These are phyloP conservation scores for Gnathonemus echidnorhynchus DNA, from an alignment of 2,113 vertebrate genomes.

Conservation along the genomic window DNA sequence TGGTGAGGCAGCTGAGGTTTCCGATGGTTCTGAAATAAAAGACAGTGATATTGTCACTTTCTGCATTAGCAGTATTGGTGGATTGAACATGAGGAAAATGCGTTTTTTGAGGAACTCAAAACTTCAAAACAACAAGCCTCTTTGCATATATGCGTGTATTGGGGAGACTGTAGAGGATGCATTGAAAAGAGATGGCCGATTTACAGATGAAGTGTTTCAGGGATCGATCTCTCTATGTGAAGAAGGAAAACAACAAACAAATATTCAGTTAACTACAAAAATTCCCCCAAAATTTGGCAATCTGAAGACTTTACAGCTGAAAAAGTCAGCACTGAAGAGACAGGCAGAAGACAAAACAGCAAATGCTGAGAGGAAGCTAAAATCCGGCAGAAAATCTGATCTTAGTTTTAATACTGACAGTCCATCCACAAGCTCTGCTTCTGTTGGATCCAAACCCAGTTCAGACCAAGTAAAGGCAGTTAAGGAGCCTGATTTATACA, in stretches of 20 bases:
- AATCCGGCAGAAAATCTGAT: not conserved
- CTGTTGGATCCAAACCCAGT: not conserved
- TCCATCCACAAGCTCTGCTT: not conserved
- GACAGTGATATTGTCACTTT: not conserved
- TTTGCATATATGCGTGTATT: conserved; percentile 3
- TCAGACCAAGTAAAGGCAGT: not conserved
- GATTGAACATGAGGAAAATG: not conserved
- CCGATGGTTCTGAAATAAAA: not conserved
- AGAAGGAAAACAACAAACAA: not conserved
- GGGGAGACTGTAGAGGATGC: conserved; percentile 8
- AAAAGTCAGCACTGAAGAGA: not conserved
- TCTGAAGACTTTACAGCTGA: not conserved
- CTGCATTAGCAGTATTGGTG: not conserved
- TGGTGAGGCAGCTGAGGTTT: too few species aligned
- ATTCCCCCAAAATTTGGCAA: not conserved
- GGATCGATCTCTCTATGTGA: not conserved
- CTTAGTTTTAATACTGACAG: not conserved
- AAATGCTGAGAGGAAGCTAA: too few species aligned
- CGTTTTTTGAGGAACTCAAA: not conserved
- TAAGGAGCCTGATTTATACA: not conserved
- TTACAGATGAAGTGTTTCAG: not conserved
- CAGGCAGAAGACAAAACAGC: not conserved
- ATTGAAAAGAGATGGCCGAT: conserved; percentile 20
- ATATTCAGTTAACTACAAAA: not conserved
- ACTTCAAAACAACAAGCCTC: not conserved